phyloP scores from a whole-genome alignment of 2,113 vertebrate genomes.

The Bothrops jararaca region DNA sequence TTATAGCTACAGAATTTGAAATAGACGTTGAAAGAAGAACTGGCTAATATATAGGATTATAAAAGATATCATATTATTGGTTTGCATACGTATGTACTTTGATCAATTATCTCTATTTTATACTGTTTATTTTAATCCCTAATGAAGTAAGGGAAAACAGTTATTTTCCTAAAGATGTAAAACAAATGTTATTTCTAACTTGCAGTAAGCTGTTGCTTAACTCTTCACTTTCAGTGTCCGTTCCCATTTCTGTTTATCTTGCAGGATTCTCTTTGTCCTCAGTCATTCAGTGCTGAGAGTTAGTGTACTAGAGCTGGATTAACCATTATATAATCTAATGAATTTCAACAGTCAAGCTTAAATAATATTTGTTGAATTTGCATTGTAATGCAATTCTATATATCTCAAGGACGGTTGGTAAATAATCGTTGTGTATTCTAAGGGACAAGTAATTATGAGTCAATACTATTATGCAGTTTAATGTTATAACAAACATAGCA shows the following conservation, averaged over 20 bases:
- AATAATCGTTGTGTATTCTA: not conserved
- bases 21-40: not conserved
- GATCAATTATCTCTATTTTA: not conserved
- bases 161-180: not conserved
- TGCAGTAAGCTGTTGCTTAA: not conserved
- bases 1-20: not conserved
- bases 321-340: not conserved
- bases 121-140: not conserved
- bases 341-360: not conserved
- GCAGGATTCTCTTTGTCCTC: not conserved
- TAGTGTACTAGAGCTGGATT: not conserved
- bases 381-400: not conserved
- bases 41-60: not conserved
- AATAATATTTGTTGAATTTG: not conserved
- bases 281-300: not conserved
- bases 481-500: not conserved
- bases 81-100: not conserved
- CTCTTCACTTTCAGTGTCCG: not conserved
- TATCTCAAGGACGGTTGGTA: not conserved
- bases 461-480: not conserved
- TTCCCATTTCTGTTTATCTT: not conserved
- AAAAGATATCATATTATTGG: not conserved
- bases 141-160: too few species aligned
- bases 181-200: conserved; percentile 22
- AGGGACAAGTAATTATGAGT: not conserved